These are phyloP conservation scores for Eilema sororculum DNA, from an alignment of 2,888 invertebrate genomes.

Conservation along the genomic window DNA sequence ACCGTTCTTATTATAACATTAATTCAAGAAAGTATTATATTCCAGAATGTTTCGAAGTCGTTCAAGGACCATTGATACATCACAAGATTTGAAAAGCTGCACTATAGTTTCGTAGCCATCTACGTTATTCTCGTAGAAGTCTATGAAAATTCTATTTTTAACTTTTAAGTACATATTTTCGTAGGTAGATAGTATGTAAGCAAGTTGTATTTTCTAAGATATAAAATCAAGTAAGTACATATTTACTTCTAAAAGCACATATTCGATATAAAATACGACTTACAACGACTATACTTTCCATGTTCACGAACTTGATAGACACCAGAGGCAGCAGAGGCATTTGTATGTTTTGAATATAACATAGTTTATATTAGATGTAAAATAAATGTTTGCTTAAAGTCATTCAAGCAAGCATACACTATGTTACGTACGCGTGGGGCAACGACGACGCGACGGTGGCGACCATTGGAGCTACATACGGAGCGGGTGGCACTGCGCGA, in stretches of 20 bases:
- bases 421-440: conserved; percentile 10
- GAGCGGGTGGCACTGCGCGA: conserved; percentile 20
- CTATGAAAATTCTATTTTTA: not conserved
- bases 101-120: not conserved
- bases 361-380: conserved; percentile 1
- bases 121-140: not conserved
- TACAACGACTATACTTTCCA: too few species aligned
- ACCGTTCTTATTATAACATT: not conserved
- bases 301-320: too few species aligned
- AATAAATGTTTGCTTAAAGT: conserved; percentile 17
- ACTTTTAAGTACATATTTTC: not conserved
- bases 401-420: conserved; percentile 16
- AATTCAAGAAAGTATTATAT: not conserved
- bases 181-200: not conserved
- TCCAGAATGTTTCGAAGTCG: not conserved
- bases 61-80: not conserved
- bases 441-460: not conserved
- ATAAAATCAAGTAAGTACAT: not conserved
- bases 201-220: not conserved
- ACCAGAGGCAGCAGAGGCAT: too few species aligned
- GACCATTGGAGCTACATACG: not conserved
- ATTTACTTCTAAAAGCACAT: not conserved
- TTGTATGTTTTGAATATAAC: not conserved
- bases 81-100: not conserved
- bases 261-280: not conserved